Percentiles rank a stretch among this genome's conserved stretches.
Conservation (phyloP, 2,888 invertebrate genomes). For the Drosophila borborema region DNA sequence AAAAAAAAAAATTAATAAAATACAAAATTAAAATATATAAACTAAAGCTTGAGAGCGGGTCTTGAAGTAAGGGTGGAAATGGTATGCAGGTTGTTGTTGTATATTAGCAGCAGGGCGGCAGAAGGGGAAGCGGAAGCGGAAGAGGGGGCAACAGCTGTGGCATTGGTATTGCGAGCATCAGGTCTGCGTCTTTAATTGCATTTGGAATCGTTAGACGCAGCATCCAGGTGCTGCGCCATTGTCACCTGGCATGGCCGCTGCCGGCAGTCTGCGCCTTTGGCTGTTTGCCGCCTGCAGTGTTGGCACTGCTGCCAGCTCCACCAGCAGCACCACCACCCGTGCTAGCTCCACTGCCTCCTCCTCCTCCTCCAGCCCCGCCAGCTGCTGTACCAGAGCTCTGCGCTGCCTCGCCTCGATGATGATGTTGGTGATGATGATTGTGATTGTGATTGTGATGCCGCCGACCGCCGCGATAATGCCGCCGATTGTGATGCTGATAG, state of each 20-base stretch:
- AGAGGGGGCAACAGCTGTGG: conserved; percentile 29
- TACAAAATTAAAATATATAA: conserved; percentile 9
- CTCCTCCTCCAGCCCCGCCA: conserved; percentile 8
- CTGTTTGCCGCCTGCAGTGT: conserved; percentile 74
- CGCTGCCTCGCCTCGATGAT: conserved; percentile 70
- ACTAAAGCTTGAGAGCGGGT: conserved; percentile 17
- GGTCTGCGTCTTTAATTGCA: conserved; percentile 33
- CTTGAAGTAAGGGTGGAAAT: conserved; percentile 12
- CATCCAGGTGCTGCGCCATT: conserved; percentile 71
- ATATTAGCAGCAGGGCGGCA: conserved; percentile 69
- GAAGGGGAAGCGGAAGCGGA: conserved; percentile 17
- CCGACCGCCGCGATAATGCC: conserved; percentile 70
- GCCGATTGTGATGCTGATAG: conserved; percentile 80
- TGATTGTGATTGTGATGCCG: conserved; percentile 66
- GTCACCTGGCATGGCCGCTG: conserved; percentile 83
- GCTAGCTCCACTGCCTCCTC: background rate
- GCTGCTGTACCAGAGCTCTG: conserved; percentile 47
- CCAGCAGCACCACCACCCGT: conserved; percentile 29
- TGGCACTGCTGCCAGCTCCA: conserved; percentile 34
- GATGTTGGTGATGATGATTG: conserved; percentile 69
- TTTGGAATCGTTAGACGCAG: conserved; percentile 44
- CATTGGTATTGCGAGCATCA: conserved; percentile 30
- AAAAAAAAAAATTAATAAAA: conserved; percentile 6
- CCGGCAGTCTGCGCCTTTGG: conserved; percentile 80
- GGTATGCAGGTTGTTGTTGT: conserved; percentile 32